A percentile compares a stretch with the other conserved stretches of the same genome.
Evolutionary conservation across 2,888 invertebrate species (phyloP).

Genomic region (Seira musarum): DNA sequence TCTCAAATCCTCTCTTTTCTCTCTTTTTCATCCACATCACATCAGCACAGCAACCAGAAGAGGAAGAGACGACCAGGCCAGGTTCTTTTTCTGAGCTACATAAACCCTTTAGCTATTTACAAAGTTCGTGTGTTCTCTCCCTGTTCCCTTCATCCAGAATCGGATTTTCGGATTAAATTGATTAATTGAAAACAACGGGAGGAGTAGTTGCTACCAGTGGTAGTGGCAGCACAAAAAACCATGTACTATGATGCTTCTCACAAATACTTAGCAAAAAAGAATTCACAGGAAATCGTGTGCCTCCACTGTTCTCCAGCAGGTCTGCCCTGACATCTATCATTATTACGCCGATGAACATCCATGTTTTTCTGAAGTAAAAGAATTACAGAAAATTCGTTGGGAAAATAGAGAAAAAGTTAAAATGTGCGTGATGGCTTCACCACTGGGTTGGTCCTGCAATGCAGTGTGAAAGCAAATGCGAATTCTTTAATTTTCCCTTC

Average conservation of each 20-base stretch:
- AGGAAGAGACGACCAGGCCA: no score
- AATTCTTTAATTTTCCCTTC: not conserved
- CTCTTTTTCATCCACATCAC: no score
- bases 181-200: constrained; percentile 60
- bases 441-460: no score
- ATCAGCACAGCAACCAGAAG: no score
- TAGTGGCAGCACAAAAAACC: not conserved
- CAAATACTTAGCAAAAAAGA: no score
- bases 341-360: not conserved
- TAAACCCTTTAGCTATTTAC: not conserved
- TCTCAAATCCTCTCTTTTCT: not conserved
- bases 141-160: constrained; percentile 28
- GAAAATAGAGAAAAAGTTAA: not conserved
- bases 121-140: not conserved
- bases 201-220: constrained; percentile 3
- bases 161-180: constrained; percentile 61
- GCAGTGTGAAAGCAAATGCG: not conserved
- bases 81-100: no score
- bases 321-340: not conserved
- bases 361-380: no score
- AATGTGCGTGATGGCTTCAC: not conserved
- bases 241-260: no score
- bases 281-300: not conserved
- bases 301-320: no score
- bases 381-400: no score